Percentiles rank a stretch among this genome's conserved stretches.
Conservation (phyloP, 2,888 invertebrate species). For the Trichopoda pennipes region DNA sequence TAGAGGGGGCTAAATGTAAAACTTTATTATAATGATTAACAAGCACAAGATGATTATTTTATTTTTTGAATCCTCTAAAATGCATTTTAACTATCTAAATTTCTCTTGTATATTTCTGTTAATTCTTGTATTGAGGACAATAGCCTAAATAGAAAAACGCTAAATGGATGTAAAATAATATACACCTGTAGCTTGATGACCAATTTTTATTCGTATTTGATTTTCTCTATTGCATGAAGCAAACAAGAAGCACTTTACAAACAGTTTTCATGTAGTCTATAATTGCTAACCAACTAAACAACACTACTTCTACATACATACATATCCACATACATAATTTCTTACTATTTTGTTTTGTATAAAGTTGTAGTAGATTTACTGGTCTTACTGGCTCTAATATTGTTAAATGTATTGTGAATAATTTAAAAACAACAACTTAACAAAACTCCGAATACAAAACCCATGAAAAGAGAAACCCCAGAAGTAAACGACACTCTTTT, state of each 20-base stretch:
- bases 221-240: constrained; percentile 13
- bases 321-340: constrained; percentile 1
- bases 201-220: constrained; percentile 45
- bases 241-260: constrained; percentile 33
- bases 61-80: constrained; percentile 38
- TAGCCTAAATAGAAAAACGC: constrained; percentile 43
- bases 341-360: constrained; percentile 25
- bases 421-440: constrained; percentile 56
- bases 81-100: not conserved
- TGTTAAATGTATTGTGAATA: constrained; percentile 53
- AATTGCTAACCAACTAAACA: constrained; percentile 19
- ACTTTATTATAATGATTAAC: constrained; percentile 33
- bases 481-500: constrained; percentile 47
- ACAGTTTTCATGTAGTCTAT: constrained; percentile 28
- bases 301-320: too few species aligned
- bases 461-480: constrained; percentile 41
- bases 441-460: constrained; percentile 13
- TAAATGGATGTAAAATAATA: constrained; percentile 34
- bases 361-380: constrained; percentile 46
- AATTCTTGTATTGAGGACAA: constrained; percentile 52
- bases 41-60: constrained; percentile 24
- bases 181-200: constrained; percentile 67
- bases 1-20: not conserved
- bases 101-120: constrained; percentile 27
- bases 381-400: constrained; percentile 58